These are phyloP conservation scores for Platypus cylindrus DNA, from an alignment of 2,888 invertebrate species.

Conservation along the genomic window DNA sequence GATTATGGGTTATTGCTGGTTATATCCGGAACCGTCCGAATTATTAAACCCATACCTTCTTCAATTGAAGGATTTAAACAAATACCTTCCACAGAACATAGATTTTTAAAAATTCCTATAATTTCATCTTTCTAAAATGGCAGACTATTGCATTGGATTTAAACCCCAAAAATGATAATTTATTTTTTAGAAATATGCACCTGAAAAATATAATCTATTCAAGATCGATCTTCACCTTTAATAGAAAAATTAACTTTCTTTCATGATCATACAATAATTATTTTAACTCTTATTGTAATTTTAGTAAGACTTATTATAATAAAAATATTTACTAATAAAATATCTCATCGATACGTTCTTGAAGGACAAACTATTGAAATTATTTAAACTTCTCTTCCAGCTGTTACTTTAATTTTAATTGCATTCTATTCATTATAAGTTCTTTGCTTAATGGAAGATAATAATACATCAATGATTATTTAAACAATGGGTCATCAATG, in stretches of 20 bases:
- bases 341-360: constrained; percentile 44
- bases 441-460: no score
- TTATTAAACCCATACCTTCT: constrained; percentile 48
- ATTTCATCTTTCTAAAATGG: no score
- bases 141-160: constrained; percentile 51
- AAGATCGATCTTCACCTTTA: constrained; percentile 48
- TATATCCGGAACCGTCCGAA: no score
- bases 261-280: no score
- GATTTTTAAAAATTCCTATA: constrained; percentile 47
- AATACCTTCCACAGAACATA: constrained; percentile 46
- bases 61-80: constrained; percentile 51
- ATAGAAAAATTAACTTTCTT: constrained; percentile 56
- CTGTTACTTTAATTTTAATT: constrained; percentile 45
- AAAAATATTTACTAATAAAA: constrained; percentile 44
- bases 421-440: constrained; percentile 45
- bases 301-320: constrained; percentile 45
- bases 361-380: no score
- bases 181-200: constrained; percentile 49
- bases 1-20: no score
- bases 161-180: constrained; percentile 53
- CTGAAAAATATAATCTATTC: constrained; percentile 44
- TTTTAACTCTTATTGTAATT: constrained; percentile 48
- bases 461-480: constrained; percentile 43
- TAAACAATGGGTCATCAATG: constrained; percentile 51
- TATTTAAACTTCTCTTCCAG: constrained; percentile 51